Evolutionary conservation across 1,140 invertebrate species (phyloP), one percentile per base, ranked within the genome.

Genomic region (Cherax destructor): DNA sequence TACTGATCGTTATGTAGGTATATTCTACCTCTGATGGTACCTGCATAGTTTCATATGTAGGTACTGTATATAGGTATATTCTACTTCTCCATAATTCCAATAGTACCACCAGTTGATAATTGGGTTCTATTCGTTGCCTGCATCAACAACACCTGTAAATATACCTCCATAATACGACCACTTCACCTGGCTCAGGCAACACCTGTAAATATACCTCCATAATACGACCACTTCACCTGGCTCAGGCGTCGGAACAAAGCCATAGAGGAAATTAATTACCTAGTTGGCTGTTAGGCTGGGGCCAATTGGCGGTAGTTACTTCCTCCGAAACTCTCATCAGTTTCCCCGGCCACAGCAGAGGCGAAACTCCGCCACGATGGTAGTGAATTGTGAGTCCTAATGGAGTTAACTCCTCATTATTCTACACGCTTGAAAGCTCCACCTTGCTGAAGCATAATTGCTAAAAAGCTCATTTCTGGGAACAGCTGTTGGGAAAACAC

Each of bases 261-360:
- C 69, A 74, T 74, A 7, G 69, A 74, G 69, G 69, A 74, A 30
- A 74, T 74, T 74, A 74, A 74, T 74, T 30, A 74, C 69, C 69
- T 74, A 24, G 69, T 74, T 74, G 24, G 69, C 21, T 74, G 69
- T 74, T n/a, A 74, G 24, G 21, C 69, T 30, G 24, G 24, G 69
- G 21, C 16, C 69, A 74, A 74, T 74, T 24, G 69, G 16, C 9
- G 24, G 69, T 24, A 74, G 69, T 74, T 74, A 7, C n/a, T 30
- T 74, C 24, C 24, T 74, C 69, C n/a, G 69, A 11, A 74, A 30
- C 3, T n/a, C 6, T 30, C 69, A 74, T 65, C 13, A 74, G 69
- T 74, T 74, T 74, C 24, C n/a, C 69, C 69, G 21, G 11, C 4
- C 9, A 74, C 69, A 24, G 5, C n/a, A 74, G 69, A 21, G 69